phyloP scores from a whole-genome alignment of 2,113 vertebrate species.

The Irena cyanogastra region DNA sequence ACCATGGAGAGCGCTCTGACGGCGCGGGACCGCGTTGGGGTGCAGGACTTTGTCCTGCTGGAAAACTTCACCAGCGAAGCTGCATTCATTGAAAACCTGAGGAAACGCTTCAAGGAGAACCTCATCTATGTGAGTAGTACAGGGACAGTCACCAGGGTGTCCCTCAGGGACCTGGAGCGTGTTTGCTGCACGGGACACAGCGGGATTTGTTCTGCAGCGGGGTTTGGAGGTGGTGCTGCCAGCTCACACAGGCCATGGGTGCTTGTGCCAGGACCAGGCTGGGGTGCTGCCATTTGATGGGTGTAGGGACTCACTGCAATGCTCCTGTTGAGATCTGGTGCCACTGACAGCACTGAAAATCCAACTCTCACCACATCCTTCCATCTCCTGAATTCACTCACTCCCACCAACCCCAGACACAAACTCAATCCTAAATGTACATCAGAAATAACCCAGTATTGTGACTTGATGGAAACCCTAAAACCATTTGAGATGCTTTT shows the following conservation, averaged over 20 bases:
- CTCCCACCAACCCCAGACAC: background rate
- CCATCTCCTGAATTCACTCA: background rate
- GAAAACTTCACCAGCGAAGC: constrained; percentile 97
- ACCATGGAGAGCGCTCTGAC: constrained; percentile 98
- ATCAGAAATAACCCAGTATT: background rate
- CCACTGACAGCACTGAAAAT: background rate
- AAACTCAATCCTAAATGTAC: background rate
- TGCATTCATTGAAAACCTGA: constrained; percentile 93
- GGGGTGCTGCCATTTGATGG: background rate
- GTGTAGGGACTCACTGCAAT: background rate
- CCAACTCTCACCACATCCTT: background rate
- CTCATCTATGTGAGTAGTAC: constrained; percentile 89
- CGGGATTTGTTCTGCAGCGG: background rate
- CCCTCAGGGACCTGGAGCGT: fast-evolving
- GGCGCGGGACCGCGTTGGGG: constrained; percentile 93
- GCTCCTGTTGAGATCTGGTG: background rate
- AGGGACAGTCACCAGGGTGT: background rate
- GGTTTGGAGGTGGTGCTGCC: background rate
- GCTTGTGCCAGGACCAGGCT: background rate
- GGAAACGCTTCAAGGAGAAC: constrained; percentile 95
- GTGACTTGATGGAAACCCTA: background rate
- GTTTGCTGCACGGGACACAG: background rate
- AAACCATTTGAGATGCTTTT: background rate
- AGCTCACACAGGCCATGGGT: fast-evolving
- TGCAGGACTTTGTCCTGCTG: constrained; percentile 96